phyloP scores from a whole-genome alignment of 2,113 vertebrate genomes.

The Carlito syrichta region DNA sequence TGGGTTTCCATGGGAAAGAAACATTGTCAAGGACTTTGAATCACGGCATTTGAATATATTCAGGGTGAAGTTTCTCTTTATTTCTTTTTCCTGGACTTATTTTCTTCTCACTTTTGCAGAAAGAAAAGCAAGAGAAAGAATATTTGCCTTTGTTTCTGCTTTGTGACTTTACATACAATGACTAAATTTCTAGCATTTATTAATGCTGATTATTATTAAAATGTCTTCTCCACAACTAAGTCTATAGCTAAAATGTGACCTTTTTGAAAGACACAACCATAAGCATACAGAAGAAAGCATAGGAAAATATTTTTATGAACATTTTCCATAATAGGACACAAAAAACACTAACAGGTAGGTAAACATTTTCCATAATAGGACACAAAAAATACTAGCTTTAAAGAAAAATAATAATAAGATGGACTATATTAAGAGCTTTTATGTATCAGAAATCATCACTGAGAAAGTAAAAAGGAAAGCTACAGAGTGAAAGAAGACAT shows the following conservation, averaged over 20 bases:
- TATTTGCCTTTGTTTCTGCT: background rate
- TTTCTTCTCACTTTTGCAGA: background rate
- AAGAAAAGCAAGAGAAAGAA: background rate
- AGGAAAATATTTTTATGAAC: background rate
- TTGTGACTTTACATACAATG: background rate
- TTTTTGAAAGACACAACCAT: background rate
- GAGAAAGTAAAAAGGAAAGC: background rate
- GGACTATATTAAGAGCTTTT: background rate
- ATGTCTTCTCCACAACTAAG: background rate
- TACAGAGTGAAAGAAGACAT: background rate
- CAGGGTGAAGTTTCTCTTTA: background rate
- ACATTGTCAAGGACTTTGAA: background rate
- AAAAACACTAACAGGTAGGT: background rate
- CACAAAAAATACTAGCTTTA: background rate
- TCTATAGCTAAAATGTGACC: background rate
- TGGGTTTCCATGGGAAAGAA: background rate
- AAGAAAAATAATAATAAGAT: background rate
- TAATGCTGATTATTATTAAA: constrained; percentile 7
- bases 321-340: background rate
- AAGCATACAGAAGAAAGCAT: background rate
- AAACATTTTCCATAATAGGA: background rate
- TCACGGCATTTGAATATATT: background rate
- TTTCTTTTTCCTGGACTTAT: background rate
- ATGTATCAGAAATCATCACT: background rate
- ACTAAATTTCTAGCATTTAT: background rate